Conservation (phyloP, 2,797 vertebrate genomes). For the Phrynocephalus forsythii region DNA sequence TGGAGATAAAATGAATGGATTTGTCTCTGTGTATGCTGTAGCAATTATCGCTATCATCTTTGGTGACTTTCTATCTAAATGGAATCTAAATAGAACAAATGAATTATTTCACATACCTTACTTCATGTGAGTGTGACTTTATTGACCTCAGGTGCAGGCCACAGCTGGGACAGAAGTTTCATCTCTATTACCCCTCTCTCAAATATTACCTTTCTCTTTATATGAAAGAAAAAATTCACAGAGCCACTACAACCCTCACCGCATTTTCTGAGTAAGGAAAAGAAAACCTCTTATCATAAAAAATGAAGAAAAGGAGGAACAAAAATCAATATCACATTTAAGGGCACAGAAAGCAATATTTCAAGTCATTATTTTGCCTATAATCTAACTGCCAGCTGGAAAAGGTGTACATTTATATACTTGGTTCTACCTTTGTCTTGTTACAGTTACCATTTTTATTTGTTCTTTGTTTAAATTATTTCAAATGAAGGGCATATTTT, state of each 20-base stretch:
- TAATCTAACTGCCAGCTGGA: neutral
- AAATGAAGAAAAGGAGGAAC: neutral
- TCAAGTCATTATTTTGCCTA: slow-evolving; percentile 41
- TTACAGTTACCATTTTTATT: neutral
- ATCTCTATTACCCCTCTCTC: neutral
- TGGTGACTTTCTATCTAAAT: slow-evolving; percentile 34
- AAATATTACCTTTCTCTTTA: slow-evolving; percentile 7
- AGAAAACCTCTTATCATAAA: neutral
- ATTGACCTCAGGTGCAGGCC: neutral
- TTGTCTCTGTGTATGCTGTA: neutral
- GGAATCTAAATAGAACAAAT: slow-evolving; percentile 41
- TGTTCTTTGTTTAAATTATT: neutral
- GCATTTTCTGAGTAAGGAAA: neutral
- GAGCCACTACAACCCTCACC: neutral
- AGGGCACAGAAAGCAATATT: neutral
- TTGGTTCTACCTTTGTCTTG: neutral
- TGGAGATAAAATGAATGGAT: neutral
- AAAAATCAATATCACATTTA: neutral
- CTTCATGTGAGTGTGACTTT: neutral
- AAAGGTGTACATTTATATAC: slow-evolving; percentile 14
- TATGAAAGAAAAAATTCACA: slow-evolving; percentile 23
- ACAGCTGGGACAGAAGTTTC: neutral
- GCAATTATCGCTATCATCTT: slow-evolving; percentile 15
- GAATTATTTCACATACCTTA: slow-evolving; percentile 21
- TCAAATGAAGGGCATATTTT: accelerated